Evolutionary conservation across 2,113 vertebrate species (phyloP).

Genomic region (Channa argus): DNA sequence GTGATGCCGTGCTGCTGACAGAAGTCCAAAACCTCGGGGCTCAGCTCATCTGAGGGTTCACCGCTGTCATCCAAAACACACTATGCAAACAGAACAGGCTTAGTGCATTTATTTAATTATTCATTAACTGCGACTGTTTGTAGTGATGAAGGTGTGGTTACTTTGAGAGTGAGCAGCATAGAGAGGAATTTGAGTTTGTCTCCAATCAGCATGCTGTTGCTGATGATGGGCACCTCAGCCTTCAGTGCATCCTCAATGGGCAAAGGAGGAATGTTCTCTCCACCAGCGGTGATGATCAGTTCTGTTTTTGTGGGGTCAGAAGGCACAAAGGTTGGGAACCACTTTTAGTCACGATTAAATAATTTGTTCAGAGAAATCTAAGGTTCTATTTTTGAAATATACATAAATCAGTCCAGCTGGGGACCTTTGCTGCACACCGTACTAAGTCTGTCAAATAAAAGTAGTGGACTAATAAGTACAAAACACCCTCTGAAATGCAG

Average conservation of each 20-base stretch:
- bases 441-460: no score
- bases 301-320: slow-evolving; percentile 61
- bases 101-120: background rate
- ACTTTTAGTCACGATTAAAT: no score
- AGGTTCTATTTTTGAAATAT: no score
- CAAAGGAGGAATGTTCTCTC: slow-evolving; percentile 85
- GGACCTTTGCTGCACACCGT: no score
- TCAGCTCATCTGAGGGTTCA: slow-evolving; percentile 80
- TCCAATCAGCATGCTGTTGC: slow-evolving; percentile 84
- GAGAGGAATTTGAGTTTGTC: slow-evolving; percentile 86
- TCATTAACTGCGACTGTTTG: background rate
- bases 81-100: slow-evolving; percentile 44
- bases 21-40: slow-evolving; percentile 66
- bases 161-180: slow-evolving; percentile 85
- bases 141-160: slow-evolving; percentile 32
- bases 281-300: slow-evolving; percentile 86
- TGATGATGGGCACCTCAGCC: slow-evolving; percentile 78
- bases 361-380: no score
- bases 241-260: slow-evolving; percentile 83
- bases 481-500: no score
- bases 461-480: no score
- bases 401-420: no score
- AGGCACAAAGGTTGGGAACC: no score
- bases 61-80: slow-evolving; percentile 77
- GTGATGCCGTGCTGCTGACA: slow-evolving; percentile 61